These are phyloP conservation scores for Lissocephala sabroskyi DNA, from an alignment of 2,888 invertebrate species.

Conservation along the genomic window DNA sequence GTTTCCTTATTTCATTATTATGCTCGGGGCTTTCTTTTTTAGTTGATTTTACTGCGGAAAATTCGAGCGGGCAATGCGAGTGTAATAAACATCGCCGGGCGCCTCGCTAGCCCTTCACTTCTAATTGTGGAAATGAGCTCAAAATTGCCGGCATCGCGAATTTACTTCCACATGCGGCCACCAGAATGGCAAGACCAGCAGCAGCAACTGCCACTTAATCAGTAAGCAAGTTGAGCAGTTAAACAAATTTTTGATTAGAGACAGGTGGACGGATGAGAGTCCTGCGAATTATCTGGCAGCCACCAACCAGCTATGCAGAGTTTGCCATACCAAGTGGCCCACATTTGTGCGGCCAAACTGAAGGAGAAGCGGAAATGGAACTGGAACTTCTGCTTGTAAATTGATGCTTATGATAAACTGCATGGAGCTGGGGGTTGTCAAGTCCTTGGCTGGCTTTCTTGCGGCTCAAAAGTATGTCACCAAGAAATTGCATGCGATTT, in stretches of 20 bases:
- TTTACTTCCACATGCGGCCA: constrained; percentile 18
- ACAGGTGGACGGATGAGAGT: neutral
- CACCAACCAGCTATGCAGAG: neutral
- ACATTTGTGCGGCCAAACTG: too few species aligned
- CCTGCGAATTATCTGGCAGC: neutral
- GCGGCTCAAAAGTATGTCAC: too few species aligned
- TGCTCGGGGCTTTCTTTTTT: constrained; percentile 6
- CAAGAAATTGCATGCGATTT: constrained; percentile 15
- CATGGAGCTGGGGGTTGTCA: neutral
- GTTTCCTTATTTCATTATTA: constrained; percentile 17
- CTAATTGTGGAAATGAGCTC: constrained; percentile 48
- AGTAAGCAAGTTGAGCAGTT: constrained; percentile 47
- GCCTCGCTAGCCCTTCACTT: constrained; percentile 2
- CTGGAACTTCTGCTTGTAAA: too few species aligned
- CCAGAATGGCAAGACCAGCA: neutral
- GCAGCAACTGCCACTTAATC: constrained; percentile 37
- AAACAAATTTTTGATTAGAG: neutral
- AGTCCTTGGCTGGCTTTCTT: too few species aligned
- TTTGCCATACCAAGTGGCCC: too few species aligned
- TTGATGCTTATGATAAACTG: neutral
- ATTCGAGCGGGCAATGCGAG: neutral
- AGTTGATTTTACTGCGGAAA: constrained; percentile 3
- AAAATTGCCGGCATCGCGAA: constrained; percentile 1
- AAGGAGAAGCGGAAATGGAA: neutral
- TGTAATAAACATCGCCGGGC: too few species aligned